Evolutionary conservation across 2,888 invertebrate species (phyloP), one percentile per base, ranked within the genome.

Genomic region (Brachycybe producta): DNA sequence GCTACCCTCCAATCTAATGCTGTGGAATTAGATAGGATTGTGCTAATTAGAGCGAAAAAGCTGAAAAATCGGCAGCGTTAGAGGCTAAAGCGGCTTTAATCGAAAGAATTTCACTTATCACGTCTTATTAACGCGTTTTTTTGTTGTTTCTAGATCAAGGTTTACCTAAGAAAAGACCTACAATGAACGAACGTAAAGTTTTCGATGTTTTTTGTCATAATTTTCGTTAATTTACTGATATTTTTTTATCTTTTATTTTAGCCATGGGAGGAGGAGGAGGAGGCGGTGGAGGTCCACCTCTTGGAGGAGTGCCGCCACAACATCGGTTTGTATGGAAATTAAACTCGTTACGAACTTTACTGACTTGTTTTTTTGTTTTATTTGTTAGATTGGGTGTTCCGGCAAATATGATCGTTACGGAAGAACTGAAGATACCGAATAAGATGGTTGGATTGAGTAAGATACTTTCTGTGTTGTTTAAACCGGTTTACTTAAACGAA

Each of bases 401-500:
- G 28, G 54, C 62, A 38, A 65, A 63, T 38, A 60, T 65, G 57
- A 61, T 65, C 21, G 59, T 62, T 42, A 68, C 70, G n/a, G 92
- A 94, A 67, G 90, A 91, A 70, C 84, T 90, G 59, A 77, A 83
- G 62, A 88, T 92, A 57, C 94, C 94, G 13, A 91, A 94, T 69
- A 84, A 86, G 67, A 87, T 94, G 82, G 90, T 92, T 61, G 90
- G 86, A 63, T 74, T 91, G 51, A 86, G 86, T 87, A 73, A 82
- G 84, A 79, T 13, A 11, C 38, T n/a, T n/a, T 30, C 13, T 30
- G 30, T 30, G 8, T 11, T 7, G 30, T 7, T 30, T 30, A 30
- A 30, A 11, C 13, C 13, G 8, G 30, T 11, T 7, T 11, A 8
- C 11, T 24, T 13, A 21, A 21, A 8, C 17, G 13, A 19, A n/a